These are phyloP conservation scores for Leptoteleia sp. DNA, from an alignment of 1,140 invertebrate genomes.

Conservation along the genomic window DNA sequence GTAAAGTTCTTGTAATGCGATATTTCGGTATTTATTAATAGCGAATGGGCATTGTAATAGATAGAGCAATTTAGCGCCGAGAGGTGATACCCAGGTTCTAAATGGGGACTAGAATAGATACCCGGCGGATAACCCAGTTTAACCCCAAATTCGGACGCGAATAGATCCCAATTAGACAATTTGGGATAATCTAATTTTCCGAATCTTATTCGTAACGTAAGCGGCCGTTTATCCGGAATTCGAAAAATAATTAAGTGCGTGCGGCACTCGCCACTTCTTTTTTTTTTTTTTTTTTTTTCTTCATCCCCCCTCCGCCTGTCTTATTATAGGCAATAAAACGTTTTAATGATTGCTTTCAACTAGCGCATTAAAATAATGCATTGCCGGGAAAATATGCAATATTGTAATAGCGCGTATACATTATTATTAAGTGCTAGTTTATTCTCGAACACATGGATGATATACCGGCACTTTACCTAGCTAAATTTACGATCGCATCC, in stretches of 20 bases:
- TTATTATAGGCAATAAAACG: conserved; percentile 25
- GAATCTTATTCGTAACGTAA: conserved; percentile 22
- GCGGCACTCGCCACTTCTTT: conserved; percentile 7
- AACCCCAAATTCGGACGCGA: conserved; percentile 52
- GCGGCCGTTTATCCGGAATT: conserved; percentile 1
- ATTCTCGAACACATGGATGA: conserved; percentile 68
- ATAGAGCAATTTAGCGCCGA: conserved; percentile 49
- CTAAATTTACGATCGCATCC: conserved; percentile 67
- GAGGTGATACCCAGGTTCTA: conserved; percentile 36
- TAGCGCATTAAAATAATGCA: conserved; percentile 59
- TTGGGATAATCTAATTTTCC: conserved; percentile 34
- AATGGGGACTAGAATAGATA: conserved; percentile 43
- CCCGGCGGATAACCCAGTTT: conserved; percentile 54
- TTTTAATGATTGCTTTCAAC: conserved; percentile 60
- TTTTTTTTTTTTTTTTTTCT: no score
- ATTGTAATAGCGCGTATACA: conserved; percentile 65
- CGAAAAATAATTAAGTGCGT: conserved; percentile 10
- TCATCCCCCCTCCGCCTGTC: no score
- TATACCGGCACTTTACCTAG: conserved; percentile 67
- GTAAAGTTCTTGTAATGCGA: conserved; percentile 51
- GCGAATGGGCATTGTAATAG: conserved; percentile 46
- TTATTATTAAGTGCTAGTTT: conserved; percentile 69
- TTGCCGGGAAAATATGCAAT: conserved; percentile 64
- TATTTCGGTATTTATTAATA: conserved; percentile 54
- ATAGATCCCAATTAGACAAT: conserved; percentile 58